Evolutionary conservation across 2,797 vertebrate species (phyloP), one percentile per base, ranked within the genome.

Genomic region (Triplophysa yarkandensis): DNA sequence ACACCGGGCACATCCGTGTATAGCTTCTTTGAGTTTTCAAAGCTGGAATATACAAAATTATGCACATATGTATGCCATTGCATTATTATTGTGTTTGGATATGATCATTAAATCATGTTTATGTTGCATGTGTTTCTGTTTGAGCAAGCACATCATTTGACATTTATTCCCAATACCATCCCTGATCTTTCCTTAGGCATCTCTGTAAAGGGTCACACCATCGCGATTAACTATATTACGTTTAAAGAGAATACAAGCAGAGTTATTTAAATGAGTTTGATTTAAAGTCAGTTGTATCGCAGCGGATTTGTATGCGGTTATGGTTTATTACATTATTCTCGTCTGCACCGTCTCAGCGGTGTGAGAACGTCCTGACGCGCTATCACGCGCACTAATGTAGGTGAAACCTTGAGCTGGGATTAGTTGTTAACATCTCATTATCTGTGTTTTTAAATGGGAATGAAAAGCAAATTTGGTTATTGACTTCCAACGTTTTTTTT

Each of bases 1-100:
- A 65, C 62, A 73, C 79, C 65, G 17, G 19, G 67, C 44, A 43
- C 70, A 66, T 77, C 69, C 21, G 2, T 8, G 46, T 68, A 74
- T 39, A 67, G 64, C 78, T 73, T 70, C 63, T 17, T 10, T 48
- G 74, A 55, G 65, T 32, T 60, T 67, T 32, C 28, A 71, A 65
- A 71, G 19, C 54, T 21, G 32, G 11, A 58, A 28, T 17, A 21
- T 43, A 43, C 9, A 54, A 34, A 64, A 21, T 10, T 54, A 55
- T 21, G 16, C 13, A 16, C 21, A 55, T 54, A 65, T 23, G 19
- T 9, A 61, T 50, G 21, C 4, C 16, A 36, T 62, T 34, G 44
- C 69, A 50, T 50, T 44, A 39, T 50, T 62, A 13, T 10, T 27
- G 17, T 28, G 27, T 57, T 57, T 55, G n/a, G 13, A n/a, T 1